Evolutionary conservation across 2,888 invertebrate genomes (phyloP).

Genomic region (Petrophora chlorosata): DNA sequence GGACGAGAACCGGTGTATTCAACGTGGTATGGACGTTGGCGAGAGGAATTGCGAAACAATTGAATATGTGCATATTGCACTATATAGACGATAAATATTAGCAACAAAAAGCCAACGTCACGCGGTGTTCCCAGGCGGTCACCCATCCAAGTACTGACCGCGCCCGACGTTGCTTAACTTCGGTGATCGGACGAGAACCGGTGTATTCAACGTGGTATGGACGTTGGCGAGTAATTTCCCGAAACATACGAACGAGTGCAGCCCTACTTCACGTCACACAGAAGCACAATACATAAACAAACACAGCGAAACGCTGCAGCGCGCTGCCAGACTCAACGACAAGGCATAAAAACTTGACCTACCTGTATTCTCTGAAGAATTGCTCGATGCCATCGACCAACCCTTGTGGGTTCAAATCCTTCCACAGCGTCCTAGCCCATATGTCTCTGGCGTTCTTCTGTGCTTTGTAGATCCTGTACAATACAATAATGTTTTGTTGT

Average conservation of each 20-base stretch:
- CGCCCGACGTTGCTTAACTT: slow-evolving; percentile 71
- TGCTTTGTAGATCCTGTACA: slow-evolving; percentile 89
- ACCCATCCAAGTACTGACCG: slow-evolving; percentile 78
- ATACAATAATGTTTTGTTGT: too few species aligned
- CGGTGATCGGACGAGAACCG: slow-evolving; percentile 78
- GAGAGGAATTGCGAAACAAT: too few species aligned
- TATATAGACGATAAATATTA: too few species aligned
- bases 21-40: slow-evolving; percentile 39
- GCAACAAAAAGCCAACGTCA: neutral
- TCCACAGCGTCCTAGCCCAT: slow-evolving; percentile 96
- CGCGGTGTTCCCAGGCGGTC: slow-evolving; percentile 71
- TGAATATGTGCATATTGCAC: too few species aligned
- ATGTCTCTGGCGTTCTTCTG: slow-evolving; percentile 90
- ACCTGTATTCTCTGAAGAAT: slow-evolving; percentile 90
- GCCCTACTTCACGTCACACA: too few species aligned
- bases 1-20: slow-evolving; percentile 70
- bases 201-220: slow-evolving; percentile 44
- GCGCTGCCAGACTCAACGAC: neutral
- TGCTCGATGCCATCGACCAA: slow-evolving; percentile 94
- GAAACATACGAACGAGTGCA: too few species aligned
- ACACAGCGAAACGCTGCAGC: neutral
- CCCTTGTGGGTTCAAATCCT: slow-evolving; percentile 92
- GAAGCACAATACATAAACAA: too few species aligned
- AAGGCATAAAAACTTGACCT: neutral
- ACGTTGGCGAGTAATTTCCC: slow-evolving; percentile 32